These are phyloP conservation scores for Macrophya alboannulata DNA, from an alignment of 2,888 invertebrate genomes.

Conservation along the genomic window DNA sequence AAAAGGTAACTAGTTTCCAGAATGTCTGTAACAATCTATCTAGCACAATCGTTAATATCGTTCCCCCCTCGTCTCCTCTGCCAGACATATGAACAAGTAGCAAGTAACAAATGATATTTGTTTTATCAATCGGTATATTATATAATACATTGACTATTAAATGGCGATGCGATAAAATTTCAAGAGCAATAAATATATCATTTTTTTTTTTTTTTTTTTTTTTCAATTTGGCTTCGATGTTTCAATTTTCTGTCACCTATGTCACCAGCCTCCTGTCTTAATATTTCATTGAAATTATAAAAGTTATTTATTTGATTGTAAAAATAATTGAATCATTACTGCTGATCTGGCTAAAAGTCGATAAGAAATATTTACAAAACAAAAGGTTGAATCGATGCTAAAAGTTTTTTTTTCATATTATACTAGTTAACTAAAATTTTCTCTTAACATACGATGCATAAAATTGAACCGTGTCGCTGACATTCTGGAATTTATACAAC, in stretches of 20 bases:
- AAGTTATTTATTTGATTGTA: background rate
- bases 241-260: background rate
- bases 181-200: background rate
- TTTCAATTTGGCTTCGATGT: background rate
- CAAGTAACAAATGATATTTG: constrained; percentile 33
- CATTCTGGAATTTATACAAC: constrained; percentile 37
- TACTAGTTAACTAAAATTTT: constrained; percentile 16
- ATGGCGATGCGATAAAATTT: background rate
- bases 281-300: background rate
- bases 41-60: background rate
- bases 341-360: background rate
- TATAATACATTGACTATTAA: background rate
- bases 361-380: background rate
- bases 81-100: background rate
- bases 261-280: background rate
- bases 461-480: constrained; percentile 9
- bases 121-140: background rate
- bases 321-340: background rate
- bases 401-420: background rate
- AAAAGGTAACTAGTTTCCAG: constrained; percentile 69
- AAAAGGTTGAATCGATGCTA: constrained; percentile 24
- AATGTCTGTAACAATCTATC: constrained; percentile 68
- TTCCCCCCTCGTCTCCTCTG: background rate
- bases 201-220: background rate
- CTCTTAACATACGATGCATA: background rate